Evolutionary conservation across 2,797 vertebrate species (phyloP).

Genomic region (Neoniphon sammara): DNA sequence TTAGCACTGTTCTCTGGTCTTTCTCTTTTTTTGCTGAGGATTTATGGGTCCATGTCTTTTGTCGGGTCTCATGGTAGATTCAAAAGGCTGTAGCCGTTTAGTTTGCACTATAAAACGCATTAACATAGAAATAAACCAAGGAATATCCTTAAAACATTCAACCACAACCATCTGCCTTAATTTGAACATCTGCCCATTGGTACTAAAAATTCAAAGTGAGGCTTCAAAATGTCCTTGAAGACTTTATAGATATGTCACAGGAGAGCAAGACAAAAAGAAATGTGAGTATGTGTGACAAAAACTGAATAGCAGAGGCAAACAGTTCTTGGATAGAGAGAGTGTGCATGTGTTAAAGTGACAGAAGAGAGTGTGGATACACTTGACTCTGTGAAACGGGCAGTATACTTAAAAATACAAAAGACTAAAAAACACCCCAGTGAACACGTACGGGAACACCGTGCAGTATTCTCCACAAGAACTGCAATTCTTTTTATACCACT

Average conservation of each 20-base stretch:
- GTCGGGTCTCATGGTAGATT: constrained; percentile 23
- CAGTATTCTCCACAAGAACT: no score
- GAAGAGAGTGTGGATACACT: constrained; percentile 20
- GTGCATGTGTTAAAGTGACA: not conserved
- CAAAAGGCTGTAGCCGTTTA: constrained; percentile 15
- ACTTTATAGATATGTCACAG: constrained; percentile 1
- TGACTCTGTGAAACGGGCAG: not conserved
- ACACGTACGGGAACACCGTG: no score
- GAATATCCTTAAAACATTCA: constrained; percentile 24
- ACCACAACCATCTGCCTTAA: constrained; percentile 24
- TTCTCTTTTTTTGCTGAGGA: constrained; percentile 9
- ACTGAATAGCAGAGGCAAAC: not conserved
- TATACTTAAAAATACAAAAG: no score
- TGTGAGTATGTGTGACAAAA: not conserved
- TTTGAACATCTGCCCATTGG: constrained; percentile 35
- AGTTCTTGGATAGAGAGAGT: not conserved
- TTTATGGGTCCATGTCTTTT: constrained; percentile 34
- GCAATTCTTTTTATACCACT: no score
- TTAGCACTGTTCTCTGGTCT: constrained; percentile 9
- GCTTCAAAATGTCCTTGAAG: constrained; percentile 10
- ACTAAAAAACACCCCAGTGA: no score
- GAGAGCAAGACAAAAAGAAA: not conserved
- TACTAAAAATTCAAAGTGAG: constrained; percentile 29
- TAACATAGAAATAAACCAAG: constrained; percentile 32
- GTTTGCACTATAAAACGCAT: constrained; percentile 32